Base-by-base conservation (phyloP, 2,797 vertebrate species). In the Malacoraja senta region DNA sequence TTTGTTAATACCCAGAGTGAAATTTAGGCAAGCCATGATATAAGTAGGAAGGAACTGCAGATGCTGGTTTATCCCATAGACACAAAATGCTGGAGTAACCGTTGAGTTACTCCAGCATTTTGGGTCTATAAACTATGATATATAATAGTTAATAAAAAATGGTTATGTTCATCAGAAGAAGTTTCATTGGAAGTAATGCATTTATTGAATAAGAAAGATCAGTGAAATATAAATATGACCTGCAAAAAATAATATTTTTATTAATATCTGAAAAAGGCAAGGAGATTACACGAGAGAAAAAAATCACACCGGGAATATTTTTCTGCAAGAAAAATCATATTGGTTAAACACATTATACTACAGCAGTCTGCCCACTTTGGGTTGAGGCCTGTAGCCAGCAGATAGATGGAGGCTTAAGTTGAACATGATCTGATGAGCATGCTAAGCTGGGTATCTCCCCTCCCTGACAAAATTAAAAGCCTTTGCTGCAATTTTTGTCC, bases 381-480 rank as follows among this genome's bases (percentile, higher is more conserved):
- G 95, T 93, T 95, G 95, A 95, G 94, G 94, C 0, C 68, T 93
- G 0, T 26, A 93, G 95, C 95, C 95, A 95, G 94, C 94, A 91
- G 95, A 95, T 94, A 94, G 95, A 95, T 94, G 94, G 95, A 95
- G 94, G 94, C 0, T 94, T 94, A 95, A 95, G 94, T 90, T 94
- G 95, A 95, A 93, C 94, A 94, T 96, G 96, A 97, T 96, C 96
- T 97, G 95, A 97, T 97, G 96, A 96, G 96, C 94, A 77, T 94
- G 94, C 94, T 95, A 95, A 94, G 95, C 94, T 94, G 93, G 95
- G 94, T 90, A 93, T 94, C 95, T 95, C 94, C 95, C 95, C 94
- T 94, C 94, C 95, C 95, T 94, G 53, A 95, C 95, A 96, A 97
- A 97, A 97, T 97, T 96, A 96, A 96, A 96, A 96, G 96, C 96